phyloP scores from a whole-genome alignment of 2,113 vertebrate genomes.

The Plecotus auritus region DNA sequence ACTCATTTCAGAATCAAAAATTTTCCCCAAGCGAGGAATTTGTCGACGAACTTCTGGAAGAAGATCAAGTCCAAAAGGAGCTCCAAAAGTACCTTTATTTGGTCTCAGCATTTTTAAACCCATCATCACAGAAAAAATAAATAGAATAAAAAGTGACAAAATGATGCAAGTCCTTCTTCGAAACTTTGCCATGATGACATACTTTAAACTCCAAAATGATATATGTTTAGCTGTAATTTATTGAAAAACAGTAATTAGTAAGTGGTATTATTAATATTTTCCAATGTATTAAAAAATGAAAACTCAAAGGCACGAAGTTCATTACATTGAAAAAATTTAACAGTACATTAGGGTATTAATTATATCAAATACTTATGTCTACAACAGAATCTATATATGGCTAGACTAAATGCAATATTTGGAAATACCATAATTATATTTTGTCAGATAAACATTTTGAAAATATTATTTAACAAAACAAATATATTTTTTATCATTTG shows the following conservation, averaged over 20 bases:
- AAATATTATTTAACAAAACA: constrained; percentile 1
- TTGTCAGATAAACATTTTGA: not conserved
- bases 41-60: constrained; percentile 79
- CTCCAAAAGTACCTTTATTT: constrained; percentile 83
- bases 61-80: constrained; percentile 82
- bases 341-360: not conserved
- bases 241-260: constrained; percentile 74
- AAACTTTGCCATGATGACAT: constrained; percentile 94
- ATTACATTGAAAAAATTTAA: not conserved
- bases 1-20: constrained; percentile 46
- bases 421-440: constrained; percentile 4
- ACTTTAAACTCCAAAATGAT: constrained; percentile 75
- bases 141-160: constrained; percentile 86
- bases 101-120: constrained; percentile 89
- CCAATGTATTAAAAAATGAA: constrained; percentile 28
- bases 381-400: not conserved
- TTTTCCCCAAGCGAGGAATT: constrained; percentile 64
- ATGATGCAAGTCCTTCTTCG: constrained; percentile 89
- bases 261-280: not conserved
- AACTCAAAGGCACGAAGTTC: constrained; percentile 3
- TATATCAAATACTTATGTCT: not conserved
- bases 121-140: constrained; percentile 89
- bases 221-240: constrained; percentile 72
- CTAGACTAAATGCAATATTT: not conserved
- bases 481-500: constrained; percentile 2